Conservation (phyloP, 2,113 vertebrate genomes). For the Phylloscopus whistleri region DNA sequence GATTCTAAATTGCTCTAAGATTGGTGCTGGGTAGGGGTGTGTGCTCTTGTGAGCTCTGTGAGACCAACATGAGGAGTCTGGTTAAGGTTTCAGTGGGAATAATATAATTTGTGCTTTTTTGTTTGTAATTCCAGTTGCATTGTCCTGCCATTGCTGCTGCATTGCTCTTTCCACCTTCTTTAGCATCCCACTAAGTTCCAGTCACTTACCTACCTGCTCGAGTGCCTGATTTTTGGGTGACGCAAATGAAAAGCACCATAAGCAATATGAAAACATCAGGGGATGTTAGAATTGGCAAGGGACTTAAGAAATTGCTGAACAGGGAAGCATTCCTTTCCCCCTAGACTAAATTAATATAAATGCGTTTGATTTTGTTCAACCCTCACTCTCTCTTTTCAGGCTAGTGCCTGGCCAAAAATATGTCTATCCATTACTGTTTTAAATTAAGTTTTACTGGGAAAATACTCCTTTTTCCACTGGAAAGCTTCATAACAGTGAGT, state of each 20-base stretch:
- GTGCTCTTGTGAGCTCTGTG: neutral
- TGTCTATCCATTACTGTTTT: constrained; percentile 22
- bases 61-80: neutral
- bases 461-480: neutral
- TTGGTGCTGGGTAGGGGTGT: neutral
- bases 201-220: neutral
- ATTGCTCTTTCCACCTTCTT: neutral
- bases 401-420: constrained; percentile 25
- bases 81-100: neutral
- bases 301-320: constrained; percentile 23
- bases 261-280: constrained; percentile 33
- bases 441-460: constrained; percentile 41
- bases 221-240: neutral
- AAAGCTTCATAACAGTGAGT: neutral
- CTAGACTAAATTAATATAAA: constrained; percentile 41
- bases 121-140: neutral
- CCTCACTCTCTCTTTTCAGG: neutral
- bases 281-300: constrained; percentile 45
- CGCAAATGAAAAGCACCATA: neutral
- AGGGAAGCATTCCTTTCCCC: constrained; percentile 38
- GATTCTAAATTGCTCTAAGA: neutral
- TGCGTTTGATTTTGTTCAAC: constrained; percentile 8
- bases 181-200: neutral
- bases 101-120: neutral
- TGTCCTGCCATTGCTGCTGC: neutral